Conservation (phyloP, 2,113 vertebrate genomes). For the Boulengeromyrus knoepffleri region DNA sequence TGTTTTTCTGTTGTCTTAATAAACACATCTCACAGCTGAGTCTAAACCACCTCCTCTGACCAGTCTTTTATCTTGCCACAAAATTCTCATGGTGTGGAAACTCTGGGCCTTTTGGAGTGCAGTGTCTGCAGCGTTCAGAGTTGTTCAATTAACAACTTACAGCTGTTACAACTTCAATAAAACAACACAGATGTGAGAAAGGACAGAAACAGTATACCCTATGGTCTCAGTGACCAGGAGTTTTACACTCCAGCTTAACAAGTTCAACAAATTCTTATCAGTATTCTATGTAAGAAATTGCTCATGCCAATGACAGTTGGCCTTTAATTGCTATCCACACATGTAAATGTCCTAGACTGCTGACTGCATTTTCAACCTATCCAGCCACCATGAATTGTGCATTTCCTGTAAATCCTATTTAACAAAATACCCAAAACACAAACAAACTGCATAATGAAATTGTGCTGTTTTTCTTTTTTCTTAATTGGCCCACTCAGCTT, state of each 20-base stretch:
- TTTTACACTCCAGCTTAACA: neutral
- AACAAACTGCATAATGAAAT: neutral
- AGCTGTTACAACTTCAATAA: neutral
- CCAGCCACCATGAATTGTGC: neutral
- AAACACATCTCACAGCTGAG: neutral
- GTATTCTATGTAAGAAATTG: neutral
- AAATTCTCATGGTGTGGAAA: neutral
- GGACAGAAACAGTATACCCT: neutral
- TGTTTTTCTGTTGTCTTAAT: neutral
- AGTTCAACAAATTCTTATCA: neutral
- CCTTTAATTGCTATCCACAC: neutral
- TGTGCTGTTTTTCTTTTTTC: neutral
- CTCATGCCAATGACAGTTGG: neutral
- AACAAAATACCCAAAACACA: neutral
- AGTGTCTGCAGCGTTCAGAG: neutral
- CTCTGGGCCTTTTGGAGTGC: neutral
- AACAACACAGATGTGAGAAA: neutral
- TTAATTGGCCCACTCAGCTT: neutral
- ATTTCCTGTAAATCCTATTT: neutral
- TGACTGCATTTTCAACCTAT: neutral
- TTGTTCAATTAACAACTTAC: neutral
- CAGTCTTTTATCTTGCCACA: neutral
- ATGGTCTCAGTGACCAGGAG: neutral
- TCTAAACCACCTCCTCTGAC: neutral
- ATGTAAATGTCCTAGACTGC: neutral